A percentile compares a stretch with the other conserved stretches of the same genome.
phyloP scores from a whole-genome alignment of 2,797 vertebrate genomes.

The Ctenosaura bakeri region DNA sequence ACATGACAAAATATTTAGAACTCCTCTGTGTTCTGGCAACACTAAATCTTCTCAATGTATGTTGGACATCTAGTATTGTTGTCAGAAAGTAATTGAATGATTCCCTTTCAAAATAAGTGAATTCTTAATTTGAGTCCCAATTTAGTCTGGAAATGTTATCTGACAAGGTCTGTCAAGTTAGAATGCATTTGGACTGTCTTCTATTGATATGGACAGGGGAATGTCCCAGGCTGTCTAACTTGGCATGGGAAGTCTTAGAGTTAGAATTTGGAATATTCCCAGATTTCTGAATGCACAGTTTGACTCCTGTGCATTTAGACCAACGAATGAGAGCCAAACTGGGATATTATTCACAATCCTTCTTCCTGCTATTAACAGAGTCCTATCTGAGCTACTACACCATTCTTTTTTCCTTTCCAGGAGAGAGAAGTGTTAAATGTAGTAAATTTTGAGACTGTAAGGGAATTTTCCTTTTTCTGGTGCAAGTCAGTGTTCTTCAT shows the following conservation, averaged over 20 bases:
- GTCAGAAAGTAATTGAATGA: not conserved
- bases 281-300: constrained; percentile 65
- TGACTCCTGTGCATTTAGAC: constrained; percentile 52
- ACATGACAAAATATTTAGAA: not conserved
- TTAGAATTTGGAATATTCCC: not conserved
- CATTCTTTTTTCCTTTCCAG: constrained; percentile 28
- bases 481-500: constrained; percentile 56
- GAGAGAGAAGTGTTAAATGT: constrained; percentile 34
- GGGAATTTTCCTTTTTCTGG: constrained; percentile 18
- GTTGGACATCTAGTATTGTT: not conserved
- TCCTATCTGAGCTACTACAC: constrained; percentile 31
- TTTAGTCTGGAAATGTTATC: not conserved
- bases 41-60: not conserved
- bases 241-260: not conserved
- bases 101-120: not conserved
- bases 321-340: constrained; percentile 53
- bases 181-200: not conserved
- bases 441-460: constrained; percentile 41
- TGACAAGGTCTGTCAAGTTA: not conserved
- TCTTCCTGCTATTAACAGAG: constrained; percentile 56
- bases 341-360: not conserved
- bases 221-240: not conserved
- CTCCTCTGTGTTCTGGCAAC: not conserved
- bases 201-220: not conserved
- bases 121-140: not conserved